phyloP scores from a whole-genome alignment of 2,888 invertebrate species.

The Tetrapedia diversipes region DNA sequence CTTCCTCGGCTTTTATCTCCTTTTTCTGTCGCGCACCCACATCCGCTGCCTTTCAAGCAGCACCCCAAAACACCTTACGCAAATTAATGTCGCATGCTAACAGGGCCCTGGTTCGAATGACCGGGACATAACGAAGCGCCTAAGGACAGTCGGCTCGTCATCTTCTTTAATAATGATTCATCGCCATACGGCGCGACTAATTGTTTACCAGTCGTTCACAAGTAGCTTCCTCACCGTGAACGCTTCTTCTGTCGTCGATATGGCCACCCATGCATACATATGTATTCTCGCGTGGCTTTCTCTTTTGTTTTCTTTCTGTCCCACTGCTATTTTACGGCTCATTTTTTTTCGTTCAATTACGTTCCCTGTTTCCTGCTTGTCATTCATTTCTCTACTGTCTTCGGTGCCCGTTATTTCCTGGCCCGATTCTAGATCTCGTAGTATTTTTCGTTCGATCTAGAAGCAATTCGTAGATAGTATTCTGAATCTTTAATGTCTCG shows the following conservation, averaged over 20 bases:
- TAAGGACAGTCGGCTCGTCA: slow-evolving; percentile 64
- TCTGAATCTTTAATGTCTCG: too few species aligned
- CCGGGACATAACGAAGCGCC: slow-evolving; percentile 59
- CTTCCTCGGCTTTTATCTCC: slow-evolving; percentile 63
- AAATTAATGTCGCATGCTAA: slow-evolving; percentile 74
- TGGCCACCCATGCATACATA: slow-evolving; percentile 58
- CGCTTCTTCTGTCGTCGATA: slow-evolving; percentile 56
- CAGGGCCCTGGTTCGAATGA: slow-evolving; percentile 57
- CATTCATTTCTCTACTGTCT: neutral
- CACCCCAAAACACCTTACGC: slow-evolving; percentile 76
- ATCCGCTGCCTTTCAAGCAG: slow-evolving; percentile 72
- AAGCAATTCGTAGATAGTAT: neutral
- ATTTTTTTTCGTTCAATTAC: slow-evolving; percentile 40
- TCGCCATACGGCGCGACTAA: slow-evolving; percentile 73
- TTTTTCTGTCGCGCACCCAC: slow-evolving; percentile 74
- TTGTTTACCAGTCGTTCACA: slow-evolving; percentile 71
- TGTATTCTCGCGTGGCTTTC: slow-evolving; percentile 55
- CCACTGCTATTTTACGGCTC: slow-evolving; percentile 39
- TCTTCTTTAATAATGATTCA: slow-evolving; percentile 72
- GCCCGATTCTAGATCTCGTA: neutral
- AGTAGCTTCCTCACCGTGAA: slow-evolving; percentile 60
- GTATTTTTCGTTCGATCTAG: neutral
- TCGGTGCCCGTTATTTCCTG: neutral
- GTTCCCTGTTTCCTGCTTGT: slow-evolving; percentile 41
- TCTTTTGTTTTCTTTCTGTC: slow-evolving; percentile 47